Conservation (phyloP, 2,113 vertebrate species). For the Monopterus albus region DNA sequence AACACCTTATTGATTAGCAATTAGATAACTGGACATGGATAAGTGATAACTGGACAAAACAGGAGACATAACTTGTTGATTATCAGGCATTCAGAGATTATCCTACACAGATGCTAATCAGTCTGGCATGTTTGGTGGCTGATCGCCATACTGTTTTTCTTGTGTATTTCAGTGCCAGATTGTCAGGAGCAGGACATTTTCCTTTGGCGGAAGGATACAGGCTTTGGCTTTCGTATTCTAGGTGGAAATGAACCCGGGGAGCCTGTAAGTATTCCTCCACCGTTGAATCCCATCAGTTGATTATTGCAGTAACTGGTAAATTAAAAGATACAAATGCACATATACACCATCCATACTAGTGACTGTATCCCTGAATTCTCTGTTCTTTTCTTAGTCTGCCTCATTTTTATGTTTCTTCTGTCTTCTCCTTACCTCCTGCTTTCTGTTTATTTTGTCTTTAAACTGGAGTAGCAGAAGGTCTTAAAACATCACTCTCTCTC, state of each 20-base stretch:
- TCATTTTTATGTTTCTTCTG: conserved; percentile 1
- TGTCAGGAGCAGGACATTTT: conserved; percentile 99
- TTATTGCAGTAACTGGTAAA: neutral
- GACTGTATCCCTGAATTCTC: neutral
- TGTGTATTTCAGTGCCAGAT: conserved; percentile 90
- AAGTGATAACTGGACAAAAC: conserved; percentile 1
- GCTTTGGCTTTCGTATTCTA: conserved; percentile 98
- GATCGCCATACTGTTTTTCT: conserved; percentile 10
- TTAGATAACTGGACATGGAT: conserved; percentile 8
- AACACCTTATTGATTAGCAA: conserved; percentile 27
- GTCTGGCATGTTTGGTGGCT: neutral
- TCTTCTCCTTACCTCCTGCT: neutral
- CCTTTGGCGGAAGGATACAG: conserved; percentile 98
- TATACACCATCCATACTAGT: neutral
- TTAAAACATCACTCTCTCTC: conserved; percentile 36
- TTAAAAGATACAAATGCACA: neutral
- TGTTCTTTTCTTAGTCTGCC: neutral
- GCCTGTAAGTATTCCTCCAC: conserved; percentile 87
- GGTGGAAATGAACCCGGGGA: conserved; percentile 98
- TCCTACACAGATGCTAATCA: conserved; percentile 12
- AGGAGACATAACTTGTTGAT: conserved; percentile 6
- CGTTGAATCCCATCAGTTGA: conserved; percentile 18
- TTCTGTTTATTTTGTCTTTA: conserved; percentile 28
- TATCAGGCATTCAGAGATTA: conserved; percentile 21
- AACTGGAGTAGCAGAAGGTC: conserved; percentile 27